Conservation (phyloP, 2,888 invertebrate species). For the Cremastobaeus sp. region DNA sequence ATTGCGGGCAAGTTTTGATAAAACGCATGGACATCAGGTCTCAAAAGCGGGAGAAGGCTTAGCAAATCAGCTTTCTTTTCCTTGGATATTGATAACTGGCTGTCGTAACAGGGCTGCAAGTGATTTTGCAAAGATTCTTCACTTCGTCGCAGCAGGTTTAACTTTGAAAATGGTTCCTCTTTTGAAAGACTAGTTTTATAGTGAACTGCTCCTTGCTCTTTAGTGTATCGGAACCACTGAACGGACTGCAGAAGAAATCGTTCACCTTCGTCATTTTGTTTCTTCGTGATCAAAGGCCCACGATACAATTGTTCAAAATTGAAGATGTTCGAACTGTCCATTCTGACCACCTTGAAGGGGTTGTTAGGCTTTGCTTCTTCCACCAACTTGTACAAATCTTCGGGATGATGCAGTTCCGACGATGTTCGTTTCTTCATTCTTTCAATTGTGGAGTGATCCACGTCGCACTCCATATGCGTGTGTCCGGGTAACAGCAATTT, state of each 20-base stretch:
- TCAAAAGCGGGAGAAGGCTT: neutral
- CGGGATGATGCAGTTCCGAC: slow-evolving; percentile 8
- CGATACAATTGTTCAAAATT: slow-evolving; percentile 11
- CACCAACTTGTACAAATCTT: slow-evolving; percentile 18
- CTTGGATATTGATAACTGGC: neutral
- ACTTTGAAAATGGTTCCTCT: slow-evolving; percentile 7
- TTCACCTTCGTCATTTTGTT: neutral
- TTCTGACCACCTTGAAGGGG: slow-evolving; percentile 12
- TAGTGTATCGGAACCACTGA: slow-evolving; percentile 3
- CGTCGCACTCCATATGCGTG: slow-evolving; percentile 37
- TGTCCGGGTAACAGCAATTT: slow-evolving; percentile 40
- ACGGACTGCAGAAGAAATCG: slow-evolving; percentile 2
- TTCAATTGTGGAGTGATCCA: slow-evolving; percentile 25
- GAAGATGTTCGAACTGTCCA: slow-evolving; percentile 5
- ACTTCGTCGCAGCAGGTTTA: neutral
- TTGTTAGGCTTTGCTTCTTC: neutral
- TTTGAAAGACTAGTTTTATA: neutral
- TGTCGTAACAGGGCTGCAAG: neutral
- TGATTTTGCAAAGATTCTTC: neutral
- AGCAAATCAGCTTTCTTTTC: neutral
- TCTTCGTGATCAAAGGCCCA: slow-evolving; percentile 1
- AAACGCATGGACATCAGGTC: neutral
- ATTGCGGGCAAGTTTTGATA: neutral
- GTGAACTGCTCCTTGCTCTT: neutral
- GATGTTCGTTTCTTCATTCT: slow-evolving; percentile 4